A percentile compares a stretch with the other conserved stretches of the same genome.
Evolutionary conservation across 2,797 vertebrate genomes (phyloP).

Genomic region (Ptychadena robeensis): DNA sequence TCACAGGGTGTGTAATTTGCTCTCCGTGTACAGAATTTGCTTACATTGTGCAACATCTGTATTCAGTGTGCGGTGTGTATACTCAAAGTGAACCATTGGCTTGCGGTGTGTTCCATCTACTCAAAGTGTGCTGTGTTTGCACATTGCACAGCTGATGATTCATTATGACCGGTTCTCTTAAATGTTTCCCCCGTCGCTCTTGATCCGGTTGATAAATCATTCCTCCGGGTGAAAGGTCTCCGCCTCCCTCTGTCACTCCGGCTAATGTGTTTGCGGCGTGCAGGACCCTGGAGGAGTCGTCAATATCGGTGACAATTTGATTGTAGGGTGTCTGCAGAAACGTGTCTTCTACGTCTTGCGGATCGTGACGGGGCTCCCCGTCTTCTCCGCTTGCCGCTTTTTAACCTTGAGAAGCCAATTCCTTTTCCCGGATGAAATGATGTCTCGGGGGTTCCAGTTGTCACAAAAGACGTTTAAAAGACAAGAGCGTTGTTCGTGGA

Average conservation of each 20-base stretch:
- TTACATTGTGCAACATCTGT: too few species aligned
- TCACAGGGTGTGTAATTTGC: too few species aligned
- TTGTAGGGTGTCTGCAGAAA: constrained; percentile 63
- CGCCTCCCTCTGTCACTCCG: constrained; percentile 59
- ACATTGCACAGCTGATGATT: too few species aligned
- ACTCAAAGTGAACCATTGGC: too few species aligned
- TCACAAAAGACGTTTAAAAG: too few species aligned
- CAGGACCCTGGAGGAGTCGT: constrained; percentile 61
- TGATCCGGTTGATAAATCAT: background rate
- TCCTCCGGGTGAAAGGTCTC: background rate
- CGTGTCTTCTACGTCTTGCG: constrained; percentile 46
- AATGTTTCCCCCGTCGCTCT: too few species aligned
- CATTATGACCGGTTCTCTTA: too few species aligned
- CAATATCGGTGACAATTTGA: constrained; percentile 63
- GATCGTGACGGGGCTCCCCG: constrained; percentile 22
- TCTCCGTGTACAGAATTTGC: too few species aligned
- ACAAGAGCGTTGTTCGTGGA: background rate
- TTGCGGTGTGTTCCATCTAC: too few species aligned
- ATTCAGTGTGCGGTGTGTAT: too few species aligned
- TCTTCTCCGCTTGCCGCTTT: background rate
- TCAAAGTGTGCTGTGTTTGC: too few species aligned
- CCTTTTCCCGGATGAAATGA: background rate
- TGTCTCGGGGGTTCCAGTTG: background rate
- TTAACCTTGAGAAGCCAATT: background rate
- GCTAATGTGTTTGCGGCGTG: constrained; percentile 54